Evolutionary conservation across 1,140 invertebrate genomes (phyloP), one percentile per base, ranked within the genome.

Genomic region (Grapholita molesta): DNA sequence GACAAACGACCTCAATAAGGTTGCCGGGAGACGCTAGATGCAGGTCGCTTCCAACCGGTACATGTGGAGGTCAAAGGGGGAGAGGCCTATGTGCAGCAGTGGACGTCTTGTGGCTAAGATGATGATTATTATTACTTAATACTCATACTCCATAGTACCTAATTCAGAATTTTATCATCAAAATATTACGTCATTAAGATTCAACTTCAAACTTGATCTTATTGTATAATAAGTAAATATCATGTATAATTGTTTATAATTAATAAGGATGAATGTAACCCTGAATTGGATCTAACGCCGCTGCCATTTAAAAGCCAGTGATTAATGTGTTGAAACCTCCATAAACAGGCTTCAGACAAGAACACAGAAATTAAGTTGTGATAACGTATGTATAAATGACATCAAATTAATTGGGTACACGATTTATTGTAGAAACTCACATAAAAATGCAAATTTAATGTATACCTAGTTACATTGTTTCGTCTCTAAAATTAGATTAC

Each of bases 351-450:
- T 33, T 70, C 68, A 76, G 69, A 77, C 70, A 70, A 55, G 70
- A 70, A 74, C 33, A 64, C 55, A 73, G 57, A 74, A 79, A 77
- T 74, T 68, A 77, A 72, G 71, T 73, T 69, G 70, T 74, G 72
- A 72, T 76, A 75, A 76, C 73, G 42, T 75, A 75, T 70, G 55
- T 75, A 74, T 61, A 75, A 72, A 70, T 69, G 70, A 75, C 70
- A 70, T 66, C 33, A 55, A 71, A 77, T 77, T 80, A 77, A 79
- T 79, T 74, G 70, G 70, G 42, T 32, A 53, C 55, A 53, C 64
- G 68, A 78, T 78, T 78, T 78, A 79, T 75, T 23, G 66, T 35
- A 65, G 64, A 61, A 61, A 61, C 28, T 61, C 55, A 33, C 32
- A 38, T 65, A 23, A 67, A 67, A 67, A 67, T 52, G 38, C 65